Conservation (phyloP, 2,888 invertebrate genomes). For the Clusia tigrina region DNA sequence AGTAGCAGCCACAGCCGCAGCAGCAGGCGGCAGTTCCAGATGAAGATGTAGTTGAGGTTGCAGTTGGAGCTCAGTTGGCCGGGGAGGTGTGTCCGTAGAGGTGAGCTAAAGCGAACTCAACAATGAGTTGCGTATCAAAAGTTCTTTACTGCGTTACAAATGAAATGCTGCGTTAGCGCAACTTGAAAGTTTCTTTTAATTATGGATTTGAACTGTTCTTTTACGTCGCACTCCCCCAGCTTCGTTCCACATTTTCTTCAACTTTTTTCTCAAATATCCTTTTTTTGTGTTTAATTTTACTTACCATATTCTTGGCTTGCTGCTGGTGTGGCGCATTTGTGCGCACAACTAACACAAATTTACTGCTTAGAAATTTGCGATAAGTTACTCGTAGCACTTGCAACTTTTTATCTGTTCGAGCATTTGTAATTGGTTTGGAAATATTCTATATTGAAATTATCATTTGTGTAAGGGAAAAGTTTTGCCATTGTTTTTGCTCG, state of each 20-base stretch:
- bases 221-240: background rate
- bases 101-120: background rate
- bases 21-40: background rate
- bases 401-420: conserved; percentile 29
- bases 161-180: background rate
- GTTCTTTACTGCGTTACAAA: background rate
- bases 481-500: no score
- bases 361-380: background rate
- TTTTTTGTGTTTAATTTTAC: no score
- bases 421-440: conserved; percentile 53
- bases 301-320: no score
- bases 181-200: conserved; percentile 52
- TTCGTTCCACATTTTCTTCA: background rate
- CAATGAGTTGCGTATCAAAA: conserved; percentile 6
- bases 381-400: background rate
- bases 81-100: conserved; percentile 30
- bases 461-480: no score
- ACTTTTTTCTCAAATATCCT: background rate
- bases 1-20: no score
- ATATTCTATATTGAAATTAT: conserved; percentile 15
- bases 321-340: background rate
- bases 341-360: background rate
- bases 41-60: background rate
- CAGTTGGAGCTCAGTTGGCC: conserved; percentile 8
- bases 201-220: conserved; percentile 42